Evolutionary conservation across 2,113 vertebrate genomes (phyloP).

Genomic region (Hyaena hyaena): DNA sequence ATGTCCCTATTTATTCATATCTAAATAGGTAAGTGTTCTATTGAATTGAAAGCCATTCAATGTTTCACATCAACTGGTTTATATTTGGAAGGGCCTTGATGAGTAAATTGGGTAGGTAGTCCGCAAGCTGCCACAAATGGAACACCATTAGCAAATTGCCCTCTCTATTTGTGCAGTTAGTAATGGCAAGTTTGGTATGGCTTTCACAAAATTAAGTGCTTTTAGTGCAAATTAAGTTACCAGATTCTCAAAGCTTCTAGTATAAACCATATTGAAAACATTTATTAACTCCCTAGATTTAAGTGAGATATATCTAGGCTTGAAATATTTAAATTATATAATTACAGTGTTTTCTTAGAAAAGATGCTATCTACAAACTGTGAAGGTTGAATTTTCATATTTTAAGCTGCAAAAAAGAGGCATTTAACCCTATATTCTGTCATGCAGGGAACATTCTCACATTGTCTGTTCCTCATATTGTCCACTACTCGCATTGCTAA

Average conservation of each 20-base stretch:
- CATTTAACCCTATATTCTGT: not conserved
- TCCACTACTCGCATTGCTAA: not conserved
- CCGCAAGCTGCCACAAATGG: not conserved
- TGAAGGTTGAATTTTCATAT: not conserved
- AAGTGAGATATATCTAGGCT: conserved; percentile 36
- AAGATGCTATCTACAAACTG: conserved; percentile 4
- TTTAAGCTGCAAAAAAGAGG: not conserved
- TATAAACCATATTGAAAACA: conserved; percentile 11
- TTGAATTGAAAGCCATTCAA: not conserved
- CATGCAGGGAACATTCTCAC: not conserved
- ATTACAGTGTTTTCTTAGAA: not conserved
- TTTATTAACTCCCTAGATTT: conserved; percentile 49
- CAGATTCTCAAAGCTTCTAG: conserved; percentile 6
- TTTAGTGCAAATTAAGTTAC: conserved; percentile 52
- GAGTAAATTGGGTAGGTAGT: not conserved
- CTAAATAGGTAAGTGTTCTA: not conserved
- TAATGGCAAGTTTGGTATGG: not conserved
- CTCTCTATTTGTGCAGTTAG: not conserved
- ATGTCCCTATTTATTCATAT: not conserved
- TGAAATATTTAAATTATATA: conserved; percentile 16
- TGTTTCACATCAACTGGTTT: not conserved
- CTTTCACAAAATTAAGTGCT: conserved; percentile 41
- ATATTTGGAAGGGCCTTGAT: not conserved
- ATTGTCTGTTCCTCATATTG: not conserved
- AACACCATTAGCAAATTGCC: conserved; percentile 49